These are phyloP conservation scores for Maccullochella peelii DNA, from an alignment of 2,113 vertebrate species.

Conservation along the genomic window DNA sequence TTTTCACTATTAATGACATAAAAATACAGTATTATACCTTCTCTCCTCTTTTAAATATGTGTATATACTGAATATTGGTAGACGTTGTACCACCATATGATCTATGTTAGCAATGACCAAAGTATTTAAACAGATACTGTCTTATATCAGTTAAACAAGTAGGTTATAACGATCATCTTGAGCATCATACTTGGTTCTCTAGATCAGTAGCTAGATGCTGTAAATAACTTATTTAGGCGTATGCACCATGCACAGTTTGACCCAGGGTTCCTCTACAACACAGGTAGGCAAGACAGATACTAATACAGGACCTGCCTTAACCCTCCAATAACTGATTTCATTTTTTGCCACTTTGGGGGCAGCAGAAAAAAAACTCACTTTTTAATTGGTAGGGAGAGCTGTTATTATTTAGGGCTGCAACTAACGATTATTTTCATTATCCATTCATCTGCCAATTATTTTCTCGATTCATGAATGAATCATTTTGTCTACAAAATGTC, in stretches of 20 bases:
- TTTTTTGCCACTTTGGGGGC: not conserved
- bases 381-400: too few relatives aligned
- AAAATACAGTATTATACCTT: slow-evolving; percentile 28
- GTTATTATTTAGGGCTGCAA: too few relatives aligned
- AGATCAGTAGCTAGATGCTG: not conserved
- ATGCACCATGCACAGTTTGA: not conserved
- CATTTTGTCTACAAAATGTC: too few relatives aligned
- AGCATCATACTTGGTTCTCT: too few relatives aligned
- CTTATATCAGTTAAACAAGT: not conserved
- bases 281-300: too few relatives aligned
- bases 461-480: too few relatives aligned
- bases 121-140: slow-evolving; percentile 5
- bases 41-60: not conserved
- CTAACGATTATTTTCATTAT: too few relatives aligned
- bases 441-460: too few relatives aligned
- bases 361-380: too few relatives aligned
- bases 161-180: too few relatives aligned
- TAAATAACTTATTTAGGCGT: not conserved
- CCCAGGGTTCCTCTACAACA: not conserved
- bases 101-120: not conserved
- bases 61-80: not conserved
- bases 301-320: not conserved
- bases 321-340: too few relatives aligned
- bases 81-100: not conserved
- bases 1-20: slow-evolving; percentile 41